Base-by-base conservation (phyloP, 2,888 invertebrate genomes). In the Leptinotarsa rubiginosa region DNA sequence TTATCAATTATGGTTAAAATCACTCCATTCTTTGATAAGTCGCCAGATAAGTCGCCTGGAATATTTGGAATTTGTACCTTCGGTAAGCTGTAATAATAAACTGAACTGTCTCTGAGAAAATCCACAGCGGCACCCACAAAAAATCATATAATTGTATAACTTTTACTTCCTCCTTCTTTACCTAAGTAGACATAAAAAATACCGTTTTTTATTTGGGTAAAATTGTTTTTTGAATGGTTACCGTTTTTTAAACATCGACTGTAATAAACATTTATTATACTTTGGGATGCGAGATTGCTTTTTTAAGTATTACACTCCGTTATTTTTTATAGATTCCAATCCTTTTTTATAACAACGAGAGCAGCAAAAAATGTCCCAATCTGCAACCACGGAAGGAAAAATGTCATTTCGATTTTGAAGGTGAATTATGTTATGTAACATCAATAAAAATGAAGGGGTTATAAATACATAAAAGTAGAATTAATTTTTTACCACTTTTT, bases 81-180 rank as follows among this genome's bases (percentile, higher is more conserved):
- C 41, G 41, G 10, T 41, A 1, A 10, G 41, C 10, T 41, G 41
- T 12, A 22, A 13, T 4, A 56, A 20, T 62, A 62, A 62, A 31
- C 12, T 62, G n/a, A 62, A 41, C 10, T 41, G 41, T 66, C 13
- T 10, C 18, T 22, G 15, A 52, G 31, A 10, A n/a, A 54, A 18
- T 3, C 31, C 20, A 56, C 56, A 56, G 25, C 16, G 25, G 13
- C 68, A 54, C 41, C 70, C 52, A 65, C 50, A 66, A 25, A 72
- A 72, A 72, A 59, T 72, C 67, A 72, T 72, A 72, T n/a, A 72
- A 72, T 59, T 66, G 25, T 49, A 72, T 41, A 72, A 72, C 50
- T 66, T 49, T 49, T 54, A 49, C 54, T 56, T 64, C 59, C 59
- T 65, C 16, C 41, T 54, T 50, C 41, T 31, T 65, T 65, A 18